A percentile compares a stretch with the other conserved stretches of the same genome.
Evolutionary conservation across 1,140 invertebrate species (phyloP).

Genomic region (Drosophila repletoides): DNA sequence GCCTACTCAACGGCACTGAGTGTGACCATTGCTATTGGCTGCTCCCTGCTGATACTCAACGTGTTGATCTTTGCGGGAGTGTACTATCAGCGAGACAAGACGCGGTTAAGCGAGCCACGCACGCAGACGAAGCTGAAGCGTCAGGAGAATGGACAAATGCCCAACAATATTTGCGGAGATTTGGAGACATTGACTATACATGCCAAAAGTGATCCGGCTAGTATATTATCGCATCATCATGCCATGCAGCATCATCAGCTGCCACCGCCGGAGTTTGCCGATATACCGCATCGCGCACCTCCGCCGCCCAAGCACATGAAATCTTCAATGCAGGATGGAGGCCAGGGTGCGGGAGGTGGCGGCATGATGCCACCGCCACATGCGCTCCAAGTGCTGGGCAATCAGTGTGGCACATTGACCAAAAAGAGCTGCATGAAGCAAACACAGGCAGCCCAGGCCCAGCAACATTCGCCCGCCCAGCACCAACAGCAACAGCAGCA

Average conservation of each 20-base stretch:
- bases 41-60: constrained; percentile 93
- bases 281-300: constrained; percentile 88
- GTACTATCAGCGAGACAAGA: constrained; percentile 95
- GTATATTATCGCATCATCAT: constrained; percentile 87
- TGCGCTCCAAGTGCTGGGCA: constrained; percentile 87
- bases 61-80: constrained; percentile 96
- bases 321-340: constrained; percentile 84
- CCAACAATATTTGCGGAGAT: constrained; percentile 91
- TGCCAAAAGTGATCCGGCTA: constrained; percentile 86
- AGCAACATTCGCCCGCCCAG: constrained; percentile 74
- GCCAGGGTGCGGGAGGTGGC: constrained; percentile 84
- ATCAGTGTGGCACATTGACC: constrained; percentile 84
- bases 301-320: constrained; percentile 89
- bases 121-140: constrained; percentile 86
- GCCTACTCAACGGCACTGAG: constrained; percentile 94
- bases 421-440: constrained; percentile 85
- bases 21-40: constrained; percentile 97
- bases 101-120: constrained; percentile 86
- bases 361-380: constrained; percentile 84
- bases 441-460: constrained; percentile 55
- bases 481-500: constrained; percentile 82
- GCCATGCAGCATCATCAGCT: constrained; percentile 89
- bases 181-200: constrained; percentile 87
- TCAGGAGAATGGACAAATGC: constrained; percentile 92
- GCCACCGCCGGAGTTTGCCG: constrained; percentile 90